Evolutionary conservation across 1,140 invertebrate species (phyloP).

Genomic region (Lucilia sericata): DNA sequence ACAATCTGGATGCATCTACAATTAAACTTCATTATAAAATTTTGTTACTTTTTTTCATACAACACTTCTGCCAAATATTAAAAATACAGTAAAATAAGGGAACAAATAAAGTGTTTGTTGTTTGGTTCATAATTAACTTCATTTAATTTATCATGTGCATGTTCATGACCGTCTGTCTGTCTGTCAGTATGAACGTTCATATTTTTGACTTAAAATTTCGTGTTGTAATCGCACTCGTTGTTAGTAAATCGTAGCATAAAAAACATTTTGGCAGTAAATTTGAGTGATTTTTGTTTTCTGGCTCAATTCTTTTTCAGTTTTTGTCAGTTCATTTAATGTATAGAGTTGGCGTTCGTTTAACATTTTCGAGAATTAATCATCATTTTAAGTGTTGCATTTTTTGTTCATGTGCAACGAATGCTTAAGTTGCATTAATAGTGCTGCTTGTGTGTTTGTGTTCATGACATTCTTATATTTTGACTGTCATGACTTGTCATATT

Average conservation of each 20-base stretch:
- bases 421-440: background rate
- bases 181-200: background rate
- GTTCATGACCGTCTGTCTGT: conserved; percentile 6
- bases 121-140: conserved; percentile 31
- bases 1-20: background rate
- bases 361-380: conserved; percentile 29
- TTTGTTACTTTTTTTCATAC: background rate
- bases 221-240: too few species aligned
- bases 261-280: background rate
- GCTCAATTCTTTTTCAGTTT: background rate
- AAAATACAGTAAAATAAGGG: background rate
- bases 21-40: background rate
- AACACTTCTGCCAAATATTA: background rate
- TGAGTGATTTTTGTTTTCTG: background rate
- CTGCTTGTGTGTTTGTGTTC: background rate
- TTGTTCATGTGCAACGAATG: background rate
- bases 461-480: conserved; percentile 19
- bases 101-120: background rate
- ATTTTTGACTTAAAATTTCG: background rate
- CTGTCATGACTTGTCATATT: conserved; percentile 30
- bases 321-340: background rate
- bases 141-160: conserved; percentile 40
- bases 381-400: conserved; percentile 25
- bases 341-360: background rate
- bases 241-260: too few species aligned